Conservation (phyloP, 2,888 invertebrate genomes). For the Yponomeuta malinellus region DNA sequence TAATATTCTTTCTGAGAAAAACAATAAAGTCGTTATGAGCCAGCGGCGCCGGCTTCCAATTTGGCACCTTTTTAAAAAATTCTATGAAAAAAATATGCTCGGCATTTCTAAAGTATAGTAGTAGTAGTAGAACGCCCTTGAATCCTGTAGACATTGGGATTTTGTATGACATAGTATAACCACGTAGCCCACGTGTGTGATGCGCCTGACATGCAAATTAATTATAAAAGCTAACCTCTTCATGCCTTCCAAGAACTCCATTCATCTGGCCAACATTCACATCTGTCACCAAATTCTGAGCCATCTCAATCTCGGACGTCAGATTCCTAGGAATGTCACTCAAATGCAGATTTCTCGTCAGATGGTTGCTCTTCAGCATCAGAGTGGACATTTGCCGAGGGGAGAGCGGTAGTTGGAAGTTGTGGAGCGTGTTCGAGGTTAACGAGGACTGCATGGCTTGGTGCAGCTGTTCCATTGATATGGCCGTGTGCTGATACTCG, state of each 20-base stretch:
- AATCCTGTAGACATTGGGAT: too few species aligned
- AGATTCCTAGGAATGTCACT: constrained; percentile 49
- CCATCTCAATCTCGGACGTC: constrained; percentile 44
- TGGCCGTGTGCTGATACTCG: constrained; percentile 54
- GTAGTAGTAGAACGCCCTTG: too few species aligned
- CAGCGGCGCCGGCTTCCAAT: too few species aligned
- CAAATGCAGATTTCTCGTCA: constrained; percentile 47
- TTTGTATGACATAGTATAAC: too few species aligned
- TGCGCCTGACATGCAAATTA: too few species aligned
- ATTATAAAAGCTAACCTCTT: constrained; percentile 22
- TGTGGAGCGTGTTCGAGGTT: constrained; percentile 46
- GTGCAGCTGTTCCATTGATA: constrained; percentile 66
- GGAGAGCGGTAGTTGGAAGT: constrained; percentile 58
- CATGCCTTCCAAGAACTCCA: constrained; percentile 19
- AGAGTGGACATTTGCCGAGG: constrained; percentile 63
- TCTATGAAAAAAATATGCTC: too few species aligned
- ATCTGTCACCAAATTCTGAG: constrained; percentile 35
- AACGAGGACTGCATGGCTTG: constrained; percentile 61
- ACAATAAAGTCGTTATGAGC: too few species aligned
- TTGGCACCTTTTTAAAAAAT: too few species aligned
- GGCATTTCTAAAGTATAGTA: too few species aligned
- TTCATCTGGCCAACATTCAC: constrained; percentile 11
- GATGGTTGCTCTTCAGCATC: constrained; percentile 59
- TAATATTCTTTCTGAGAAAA: too few species aligned
- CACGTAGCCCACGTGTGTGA: too few species aligned